Base-by-base conservation (phyloP, 2,797 vertebrate species). In the Tachyglossus aculeatus region DNA sequence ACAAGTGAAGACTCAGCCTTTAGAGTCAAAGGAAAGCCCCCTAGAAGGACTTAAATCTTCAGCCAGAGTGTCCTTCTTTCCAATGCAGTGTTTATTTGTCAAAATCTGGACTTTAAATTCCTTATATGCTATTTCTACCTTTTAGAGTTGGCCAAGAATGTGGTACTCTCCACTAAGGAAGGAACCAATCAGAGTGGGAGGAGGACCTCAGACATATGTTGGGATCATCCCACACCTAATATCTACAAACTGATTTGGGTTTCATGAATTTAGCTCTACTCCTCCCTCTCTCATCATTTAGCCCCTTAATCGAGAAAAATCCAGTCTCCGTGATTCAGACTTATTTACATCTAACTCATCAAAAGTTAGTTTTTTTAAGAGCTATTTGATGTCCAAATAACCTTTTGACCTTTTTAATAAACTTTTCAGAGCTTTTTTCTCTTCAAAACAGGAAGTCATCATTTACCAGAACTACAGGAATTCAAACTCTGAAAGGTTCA, bases 11-110 rank as follows among this genome's bases (percentile, higher is more conserved):
- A n/a, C n/a, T n/a, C n/a, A n/a, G n/a, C n/a, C n/a, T n/a, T n/a
- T n/a, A n/a, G n/a, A n/a, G n/a, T n/a, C n/a, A n/a, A n/a, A n/a
- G n/a, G n/a, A n/a, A n/a, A n/a, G n/a, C n/a, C n/a, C n/a, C n/a
- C n/a, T n/a, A n/a, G 50, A 80, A 80, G 67, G 81, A 76, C 74
- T 71, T 76, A 64, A 73, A 57, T 63, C 66, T 58, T 71, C 52
- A 50, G 76, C 78, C 78, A 80, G 67, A 74, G 74, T 36, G 60
- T 53, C 50, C 43, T 52, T 11, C 70, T 81, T 78, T 68, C 65
- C 50, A 75, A 71, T 48, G 57, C 33, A 74, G 69, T 63, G 45
- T 36, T 71, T 63, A 52, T 53, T 73, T 75, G 65, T 71, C 73
- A 59, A 71, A 76, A 58, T 12, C 16, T 37, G 36, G 50, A 60